Evolutionary conservation across 2,888 invertebrate genomes (phyloP).

Genomic region (Spodoptera exigua): DNA sequence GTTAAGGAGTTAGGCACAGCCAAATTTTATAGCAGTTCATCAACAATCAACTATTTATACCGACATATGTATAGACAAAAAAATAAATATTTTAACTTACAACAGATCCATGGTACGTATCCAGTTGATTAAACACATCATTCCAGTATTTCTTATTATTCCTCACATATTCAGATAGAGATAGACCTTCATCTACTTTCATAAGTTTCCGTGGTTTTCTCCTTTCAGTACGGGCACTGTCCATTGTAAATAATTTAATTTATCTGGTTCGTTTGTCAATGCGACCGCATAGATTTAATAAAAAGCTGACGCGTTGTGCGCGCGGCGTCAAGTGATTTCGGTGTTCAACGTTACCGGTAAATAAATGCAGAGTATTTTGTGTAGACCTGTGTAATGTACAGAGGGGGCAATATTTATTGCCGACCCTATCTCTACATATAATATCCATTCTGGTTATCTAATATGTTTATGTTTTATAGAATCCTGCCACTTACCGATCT

Average conservation of each 20-base stretch:
- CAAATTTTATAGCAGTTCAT: too few relatives aligned
- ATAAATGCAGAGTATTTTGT: constrained; percentile 47
- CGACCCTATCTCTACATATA: too few relatives aligned
- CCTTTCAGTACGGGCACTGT: constrained; percentile 39
- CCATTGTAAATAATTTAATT: constrained; percentile 21
- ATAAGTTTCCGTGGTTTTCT: constrained; percentile 71
- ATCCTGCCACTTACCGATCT: too few relatives aligned
- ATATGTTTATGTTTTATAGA: too few relatives aligned
- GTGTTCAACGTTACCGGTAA: constrained; percentile 38
- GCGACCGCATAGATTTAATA: constrained; percentile 61
- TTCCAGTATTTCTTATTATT: constrained; percentile 80
- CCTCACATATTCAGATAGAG: constrained; percentile 70
- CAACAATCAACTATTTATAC: too few relatives aligned
- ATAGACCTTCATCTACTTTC: constrained; percentile 74
- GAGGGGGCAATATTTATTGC: constrained; percentile 9
- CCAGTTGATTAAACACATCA: constrained; percentile 69
- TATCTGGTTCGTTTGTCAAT: constrained; percentile 31
- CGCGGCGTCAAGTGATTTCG: constrained; percentile 40
- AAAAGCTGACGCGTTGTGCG: constrained; percentile 41
- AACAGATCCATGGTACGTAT: constrained; percentile 54
- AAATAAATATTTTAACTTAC: constrained; percentile 58
- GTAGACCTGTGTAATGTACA: constrained; percentile 31
- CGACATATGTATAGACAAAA: background rate
- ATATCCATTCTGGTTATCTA: too few relatives aligned
- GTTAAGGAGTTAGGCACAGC: too few relatives aligned